phyloP scores from a whole-genome alignment of 2,113 vertebrate species.

The Uropsilus gracilis region DNA sequence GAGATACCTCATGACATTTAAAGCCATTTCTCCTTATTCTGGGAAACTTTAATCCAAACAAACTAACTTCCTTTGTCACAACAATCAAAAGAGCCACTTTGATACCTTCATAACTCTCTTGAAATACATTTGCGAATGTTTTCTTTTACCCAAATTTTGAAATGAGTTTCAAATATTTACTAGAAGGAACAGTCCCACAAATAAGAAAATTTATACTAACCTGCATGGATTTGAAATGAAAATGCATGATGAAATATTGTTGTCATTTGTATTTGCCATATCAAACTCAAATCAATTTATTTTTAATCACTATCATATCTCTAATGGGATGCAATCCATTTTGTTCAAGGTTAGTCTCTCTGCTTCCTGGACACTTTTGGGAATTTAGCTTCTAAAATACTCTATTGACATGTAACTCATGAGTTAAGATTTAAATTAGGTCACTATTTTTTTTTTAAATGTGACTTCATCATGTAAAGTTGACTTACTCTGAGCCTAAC shows the following conservation, averaged over 20 bases:
- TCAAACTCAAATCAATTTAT: constrained; percentile 42
- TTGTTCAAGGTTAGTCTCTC: not conserved
- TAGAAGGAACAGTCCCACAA: constrained; percentile 28
- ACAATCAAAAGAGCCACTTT: not conserved
- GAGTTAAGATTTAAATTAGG: not conserved
- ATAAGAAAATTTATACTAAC: not conserved
- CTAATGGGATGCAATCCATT: not conserved
- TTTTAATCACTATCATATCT: constrained; percentile 34
- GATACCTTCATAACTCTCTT: not conserved
- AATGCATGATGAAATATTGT: not conserved
- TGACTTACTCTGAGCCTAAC: not conserved
- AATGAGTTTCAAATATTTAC: constrained; percentile 23
- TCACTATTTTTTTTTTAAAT: not conserved
- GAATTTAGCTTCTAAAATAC: not conserved
- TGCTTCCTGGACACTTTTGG: not conserved
- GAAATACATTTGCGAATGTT: not conserved
- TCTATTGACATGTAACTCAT: not conserved
- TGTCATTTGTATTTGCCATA: constrained; percentile 25
- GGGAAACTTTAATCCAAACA: not conserved
- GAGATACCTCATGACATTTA: not conserved
- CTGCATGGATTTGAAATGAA: not conserved
- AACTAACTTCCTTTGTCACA: not conserved
- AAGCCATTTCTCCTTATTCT: not conserved
- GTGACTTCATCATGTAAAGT: not conserved
- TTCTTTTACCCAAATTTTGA: constrained; percentile 42